Conservation (phyloP, 2,888 invertebrate genomes). For the Pyrocoelia pectoralis region DNA sequence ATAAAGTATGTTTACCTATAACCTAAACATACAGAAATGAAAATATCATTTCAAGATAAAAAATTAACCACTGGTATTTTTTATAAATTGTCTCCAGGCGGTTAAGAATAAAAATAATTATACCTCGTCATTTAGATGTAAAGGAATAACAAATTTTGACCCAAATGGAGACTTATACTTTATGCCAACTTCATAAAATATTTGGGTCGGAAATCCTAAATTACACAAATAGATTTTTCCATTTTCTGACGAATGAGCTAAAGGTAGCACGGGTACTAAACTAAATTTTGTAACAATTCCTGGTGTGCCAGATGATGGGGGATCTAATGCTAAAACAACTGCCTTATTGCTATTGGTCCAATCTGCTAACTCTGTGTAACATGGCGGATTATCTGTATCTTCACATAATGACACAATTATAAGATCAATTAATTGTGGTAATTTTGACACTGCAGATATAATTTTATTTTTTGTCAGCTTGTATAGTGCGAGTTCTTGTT, state of each 20-base stretch:
- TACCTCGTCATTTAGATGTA: slow-evolving; percentile 61
- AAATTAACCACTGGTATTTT: slow-evolving; percentile 7
- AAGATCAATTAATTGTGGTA: slow-evolving; percentile 63
- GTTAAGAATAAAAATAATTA: slow-evolving; percentile 8
- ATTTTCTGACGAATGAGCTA: slow-evolving; percentile 68
- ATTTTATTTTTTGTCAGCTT: slow-evolving; percentile 70
- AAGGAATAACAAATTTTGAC: slow-evolving; percentile 80
- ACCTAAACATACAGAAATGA: not conserved
- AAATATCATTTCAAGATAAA: not conserved
- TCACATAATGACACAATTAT: slow-evolving; percentile 66
- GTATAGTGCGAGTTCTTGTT: slow-evolving; percentile 73
- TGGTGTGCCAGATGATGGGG: slow-evolving; percentile 72
- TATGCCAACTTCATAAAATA: slow-evolving; percentile 79
- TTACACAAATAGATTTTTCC: slow-evolving; percentile 86
- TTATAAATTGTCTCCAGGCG: not conserved
- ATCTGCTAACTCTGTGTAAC: slow-evolving; percentile 64
- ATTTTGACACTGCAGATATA: slow-evolving; percentile 62
- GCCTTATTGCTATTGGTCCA: slow-evolving; percentile 79
- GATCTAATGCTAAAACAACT: slow-evolving; percentile 79
- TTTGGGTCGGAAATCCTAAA: slow-evolving; percentile 79
- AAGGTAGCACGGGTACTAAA: slow-evolving; percentile 74
- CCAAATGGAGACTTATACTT: slow-evolving; percentile 87
- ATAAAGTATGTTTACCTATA: slow-evolving; percentile 5
- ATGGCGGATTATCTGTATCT: slow-evolving; percentile 56
- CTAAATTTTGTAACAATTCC: slow-evolving; percentile 72